These are phyloP conservation scores for Nymphalis polychloros DNA, from an alignment of 2,888 invertebrate species.

Conservation along the genomic window DNA sequence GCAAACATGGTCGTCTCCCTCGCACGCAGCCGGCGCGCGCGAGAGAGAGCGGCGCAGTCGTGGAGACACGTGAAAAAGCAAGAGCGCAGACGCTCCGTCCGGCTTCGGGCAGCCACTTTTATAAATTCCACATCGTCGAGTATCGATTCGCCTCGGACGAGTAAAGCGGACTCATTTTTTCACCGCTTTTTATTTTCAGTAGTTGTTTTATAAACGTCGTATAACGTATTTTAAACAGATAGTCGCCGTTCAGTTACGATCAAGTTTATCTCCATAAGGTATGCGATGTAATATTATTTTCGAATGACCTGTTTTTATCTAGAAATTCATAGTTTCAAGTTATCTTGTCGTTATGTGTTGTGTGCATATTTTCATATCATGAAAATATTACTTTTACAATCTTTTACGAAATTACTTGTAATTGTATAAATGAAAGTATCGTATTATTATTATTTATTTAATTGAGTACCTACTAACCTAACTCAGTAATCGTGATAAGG, in stretches of 20 bases:
- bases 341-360: background rate
- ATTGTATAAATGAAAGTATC: too few relatives aligned
- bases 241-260: background rate
- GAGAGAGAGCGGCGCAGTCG: conserved; percentile 45
- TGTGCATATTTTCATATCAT: background rate
- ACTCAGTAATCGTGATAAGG: too few relatives aligned
- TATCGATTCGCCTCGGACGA: conserved; percentile 56
- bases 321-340: background rate
- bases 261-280: background rate
- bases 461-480: too few relatives aligned
- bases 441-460: too few relatives aligned
- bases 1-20: conserved; percentile 56
- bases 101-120: conserved; percentile 45
- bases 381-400: background rate
- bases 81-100: conserved; percentile 68
- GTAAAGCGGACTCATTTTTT: conserved; percentile 33
- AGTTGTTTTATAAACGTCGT: conserved; percentile 15
- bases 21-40: conserved; percentile 42
- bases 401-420: too few relatives aligned
- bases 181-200: conserved; percentile 26
- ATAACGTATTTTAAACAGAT: background rate
- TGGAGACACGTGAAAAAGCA: conserved; percentile 66
- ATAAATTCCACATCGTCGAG: conserved; percentile 55
- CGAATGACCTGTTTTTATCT: conserved; percentile 5
- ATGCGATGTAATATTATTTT: background rate